Conservation (phyloP, 2,113 vertebrate species). For the Sclerurus mexicanus region DNA sequence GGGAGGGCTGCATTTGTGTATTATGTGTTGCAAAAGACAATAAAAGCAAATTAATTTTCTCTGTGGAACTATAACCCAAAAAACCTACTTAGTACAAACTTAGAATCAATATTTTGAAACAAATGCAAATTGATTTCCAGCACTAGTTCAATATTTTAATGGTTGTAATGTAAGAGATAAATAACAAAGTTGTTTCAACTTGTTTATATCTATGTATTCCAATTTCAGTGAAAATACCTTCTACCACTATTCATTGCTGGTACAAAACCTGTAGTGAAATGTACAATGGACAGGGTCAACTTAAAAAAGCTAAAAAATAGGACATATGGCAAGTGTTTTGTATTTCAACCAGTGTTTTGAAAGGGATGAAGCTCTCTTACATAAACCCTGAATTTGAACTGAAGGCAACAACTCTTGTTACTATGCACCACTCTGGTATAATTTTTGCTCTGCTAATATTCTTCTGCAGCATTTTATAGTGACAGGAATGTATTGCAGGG, state of each 20-base stretch:
- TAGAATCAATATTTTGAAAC: slow-evolving; percentile 67
- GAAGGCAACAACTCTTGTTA: slow-evolving; percentile 1
- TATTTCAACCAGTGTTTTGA: slow-evolving; percentile 40
- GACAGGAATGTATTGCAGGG: background rate
- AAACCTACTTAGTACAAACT: slow-evolving; percentile 56
- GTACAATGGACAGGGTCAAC: background rate
- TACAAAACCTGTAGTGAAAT: slow-evolving; percentile 12
- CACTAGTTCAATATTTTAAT: slow-evolving; percentile 57
- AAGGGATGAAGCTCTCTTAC: slow-evolving; percentile 13
- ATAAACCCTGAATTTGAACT: slow-evolving; percentile 36
- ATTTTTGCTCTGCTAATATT: slow-evolving; percentile 23
- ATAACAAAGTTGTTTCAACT: slow-evolving; percentile 53
- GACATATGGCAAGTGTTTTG: background rate
- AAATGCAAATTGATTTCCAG: slow-evolving; percentile 66
- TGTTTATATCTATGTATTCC: slow-evolving; percentile 43
- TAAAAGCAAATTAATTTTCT: slow-evolving; percentile 70
- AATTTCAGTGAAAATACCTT: slow-evolving; percentile 45
- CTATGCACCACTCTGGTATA: background rate
- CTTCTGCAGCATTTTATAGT: background rate
- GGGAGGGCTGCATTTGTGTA: slow-evolving; percentile 17
- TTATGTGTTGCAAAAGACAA: background rate
- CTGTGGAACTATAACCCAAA: slow-evolving; percentile 38
- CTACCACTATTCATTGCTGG: slow-evolving; percentile 2
- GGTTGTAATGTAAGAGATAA: slow-evolving; percentile 58
- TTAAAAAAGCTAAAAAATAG: slow-evolving; percentile 14